phyloP scores from a whole-genome alignment of 2,113 vertebrate genomes.

The Gymnorhina tibicen region DNA sequence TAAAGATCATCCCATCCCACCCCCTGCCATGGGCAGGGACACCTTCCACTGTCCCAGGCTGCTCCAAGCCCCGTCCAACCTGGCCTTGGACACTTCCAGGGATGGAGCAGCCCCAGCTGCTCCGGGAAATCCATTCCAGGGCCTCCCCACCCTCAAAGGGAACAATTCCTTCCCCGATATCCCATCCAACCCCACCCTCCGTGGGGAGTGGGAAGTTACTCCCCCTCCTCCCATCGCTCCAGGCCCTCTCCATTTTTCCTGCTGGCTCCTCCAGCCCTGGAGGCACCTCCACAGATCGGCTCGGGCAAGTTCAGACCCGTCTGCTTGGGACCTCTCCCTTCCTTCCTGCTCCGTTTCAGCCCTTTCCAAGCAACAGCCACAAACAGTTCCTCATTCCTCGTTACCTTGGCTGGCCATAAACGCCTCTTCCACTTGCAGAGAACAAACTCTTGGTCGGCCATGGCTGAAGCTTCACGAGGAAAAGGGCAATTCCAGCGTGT shows the following conservation, averaged over 20 bases:
- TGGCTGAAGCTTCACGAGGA: not conserved
- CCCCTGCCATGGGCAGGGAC: not conserved
- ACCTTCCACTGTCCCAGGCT: rapidly evolving
- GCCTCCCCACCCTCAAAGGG: not conserved
- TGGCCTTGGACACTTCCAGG: not conserved
- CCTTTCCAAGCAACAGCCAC: not conserved
- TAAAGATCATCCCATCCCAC: not conserved
- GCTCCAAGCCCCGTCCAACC: not conserved
- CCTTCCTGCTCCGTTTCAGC: rapidly evolving
- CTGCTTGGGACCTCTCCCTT: not conserved
- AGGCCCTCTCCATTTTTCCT: not conserved
- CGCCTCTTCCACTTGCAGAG: slow-evolving; percentile 71
- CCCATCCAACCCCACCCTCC: not conserved
- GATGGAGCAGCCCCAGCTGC: not conserved
- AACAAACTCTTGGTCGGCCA: slow-evolving; percentile 60
- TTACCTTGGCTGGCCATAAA: slow-evolving; percentile 79
- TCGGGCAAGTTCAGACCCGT: rapidly evolving
- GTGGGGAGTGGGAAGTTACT: not conserved
- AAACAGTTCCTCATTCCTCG: not conserved
- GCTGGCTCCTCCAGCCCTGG: not conserved
- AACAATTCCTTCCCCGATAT: not conserved
- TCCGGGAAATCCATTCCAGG: not conserved
- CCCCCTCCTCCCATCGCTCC: rapidly evolving
- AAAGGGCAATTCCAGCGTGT: not conserved
- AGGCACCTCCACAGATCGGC: not conserved